Percentiles rank a stretch among this genome's conserved stretches.
phyloP scores from a whole-genome alignment of 35 echinoderm and acorn worm genomes.

The Diadema setosum region DNA sequence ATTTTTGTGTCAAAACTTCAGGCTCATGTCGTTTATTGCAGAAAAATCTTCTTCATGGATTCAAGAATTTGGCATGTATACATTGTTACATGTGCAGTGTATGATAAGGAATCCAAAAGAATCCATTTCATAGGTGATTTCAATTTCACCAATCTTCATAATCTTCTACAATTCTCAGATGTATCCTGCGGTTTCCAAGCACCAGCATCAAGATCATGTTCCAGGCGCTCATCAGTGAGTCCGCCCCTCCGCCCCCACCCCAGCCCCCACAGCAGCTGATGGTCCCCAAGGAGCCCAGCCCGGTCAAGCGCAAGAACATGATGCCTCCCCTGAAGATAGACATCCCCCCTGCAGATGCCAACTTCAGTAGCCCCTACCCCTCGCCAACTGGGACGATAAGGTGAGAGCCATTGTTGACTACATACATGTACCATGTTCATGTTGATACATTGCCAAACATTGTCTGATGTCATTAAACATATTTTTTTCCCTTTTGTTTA shows the following conservation, averaged over 20 bases:
- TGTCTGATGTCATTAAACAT: too few species aligned
- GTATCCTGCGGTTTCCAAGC: conserved; percentile 94
- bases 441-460: too few species aligned
- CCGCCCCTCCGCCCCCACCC: conserved; percentile 15
- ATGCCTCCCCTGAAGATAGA: conserved; percentile 89
- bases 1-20: too few species aligned
- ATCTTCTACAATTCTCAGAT: conserved; percentile 80
- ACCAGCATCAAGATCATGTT: conserved; percentile 99
- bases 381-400: conserved; percentile 97
- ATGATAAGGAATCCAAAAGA: too few species aligned
- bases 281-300: conserved; percentile 47
- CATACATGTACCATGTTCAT: not conserved
- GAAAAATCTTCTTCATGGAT: too few species aligned
- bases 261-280: not conserved
- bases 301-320: conserved; percentile 50
- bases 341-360: conserved; percentile 81
- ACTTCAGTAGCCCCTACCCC: conserved; percentile 82
- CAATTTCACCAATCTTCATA: too few species aligned
- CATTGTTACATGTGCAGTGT: too few species aligned
- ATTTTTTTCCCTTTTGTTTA: too few species aligned
- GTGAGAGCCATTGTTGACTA: conserved; percentile 9
- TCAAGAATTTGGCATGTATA: too few species aligned
- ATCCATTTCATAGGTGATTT: too few species aligned
- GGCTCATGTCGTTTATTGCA: too few species aligned
- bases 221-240: conserved; percentile 76